Percentiles rank a stretch among this genome's conserved stretches.
Evolutionary conservation across 2,888 invertebrate genomes (phyloP).

Genomic region (Drosophila cyrtoloma): DNA sequence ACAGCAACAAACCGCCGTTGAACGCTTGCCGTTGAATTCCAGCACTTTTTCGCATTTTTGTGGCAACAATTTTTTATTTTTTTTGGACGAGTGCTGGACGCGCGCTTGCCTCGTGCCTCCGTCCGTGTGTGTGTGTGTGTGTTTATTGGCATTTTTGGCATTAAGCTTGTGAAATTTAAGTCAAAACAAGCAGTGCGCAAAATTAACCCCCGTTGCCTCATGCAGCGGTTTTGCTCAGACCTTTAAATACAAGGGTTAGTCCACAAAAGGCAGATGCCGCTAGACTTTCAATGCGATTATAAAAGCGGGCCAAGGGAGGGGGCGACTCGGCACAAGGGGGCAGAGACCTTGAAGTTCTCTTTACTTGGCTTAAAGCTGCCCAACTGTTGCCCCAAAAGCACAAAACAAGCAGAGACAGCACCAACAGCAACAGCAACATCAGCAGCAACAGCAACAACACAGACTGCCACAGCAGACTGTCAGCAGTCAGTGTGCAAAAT

Average conservation of each 20-base stretch:
- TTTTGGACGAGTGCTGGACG: slow-evolving; percentile 28
- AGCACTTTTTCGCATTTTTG: slow-evolving; percentile 44
- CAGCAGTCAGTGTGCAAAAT: slow-evolving; percentile 63
- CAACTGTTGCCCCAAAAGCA: slow-evolving; percentile 68
- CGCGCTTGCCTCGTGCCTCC: slow-evolving; percentile 32
- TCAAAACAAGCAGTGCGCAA: slow-evolving; percentile 20
- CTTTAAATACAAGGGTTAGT: slow-evolving; percentile 41
- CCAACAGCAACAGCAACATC: not conserved
- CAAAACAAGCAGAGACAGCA: slow-evolving; percentile 4
- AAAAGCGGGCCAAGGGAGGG: not conserved
- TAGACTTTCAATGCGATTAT: slow-evolving; percentile 60
- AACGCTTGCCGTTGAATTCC: slow-evolving; percentile 16
- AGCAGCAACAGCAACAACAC: not conserved
- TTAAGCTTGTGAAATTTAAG: slow-evolving; percentile 34
- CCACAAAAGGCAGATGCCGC: slow-evolving; percentile 43
- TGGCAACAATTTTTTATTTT: slow-evolving; percentile 39
- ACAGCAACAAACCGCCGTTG: not conserved
- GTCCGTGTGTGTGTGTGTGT: slow-evolving; percentile 23
- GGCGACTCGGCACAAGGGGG: not conserved
- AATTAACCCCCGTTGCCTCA: slow-evolving; percentile 52
- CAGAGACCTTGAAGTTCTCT: slow-evolving; percentile 39
- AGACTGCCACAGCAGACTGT: slow-evolving; percentile 1
- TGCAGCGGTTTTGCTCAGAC: slow-evolving; percentile 35
- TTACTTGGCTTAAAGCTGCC: slow-evolving; percentile 68
- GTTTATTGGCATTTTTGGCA: slow-evolving; percentile 39